Base-by-base conservation (phyloP, 2,888 invertebrate genomes). In the Heliconius ismenius region DNA sequence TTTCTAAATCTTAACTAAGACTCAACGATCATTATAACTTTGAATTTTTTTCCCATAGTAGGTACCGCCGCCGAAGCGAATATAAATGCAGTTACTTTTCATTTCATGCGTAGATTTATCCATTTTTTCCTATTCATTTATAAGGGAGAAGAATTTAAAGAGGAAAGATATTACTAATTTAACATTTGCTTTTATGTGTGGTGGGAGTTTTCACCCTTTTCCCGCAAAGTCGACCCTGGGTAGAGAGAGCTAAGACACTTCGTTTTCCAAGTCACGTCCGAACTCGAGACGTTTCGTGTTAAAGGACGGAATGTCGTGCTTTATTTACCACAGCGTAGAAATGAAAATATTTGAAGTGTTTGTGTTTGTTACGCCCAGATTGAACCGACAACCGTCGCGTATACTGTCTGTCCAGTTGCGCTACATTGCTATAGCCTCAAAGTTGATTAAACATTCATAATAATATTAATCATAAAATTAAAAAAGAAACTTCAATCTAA, bases 21-120 rank as follows among this genome's bases (percentile, higher is more conserved):
- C 36, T 64, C 26, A 63, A 63, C 64, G 39, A 65, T 65, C 65
- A 39, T 39, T 65, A 65, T 39, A 39, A 65, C 13, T 39, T 65
- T 65, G 36, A 65, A 65, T 39, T 36, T 65, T 36, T 24, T 39
- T 65, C 24, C 65, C 39, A 7, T 7, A 24, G 36, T 28, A 28
- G 28, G 28, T 39, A 39, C 43, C 18, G 2, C 6, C n/a, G 39
- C 39, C 24, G 65, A 39, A 67, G 39, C 65, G 13, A 32, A 65
- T 65, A 10, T 13, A 65, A n/a, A 39, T n/a, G 36, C 21, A 36
- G 21, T 65, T 65, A 13, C 11, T 64, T 9, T 65, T 15, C 36
- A n/a, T 67, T n/a, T 67, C 65, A 39, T 1, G 65, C 39, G 39
- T 67, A 43, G 4, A 1, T 43, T 43, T 43, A 43, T 43, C 15